These are phyloP conservation scores for Diplogasteroides magnus DNA, from an alignment of 1,140 invertebrate species.

Conservation along the genomic window DNA sequence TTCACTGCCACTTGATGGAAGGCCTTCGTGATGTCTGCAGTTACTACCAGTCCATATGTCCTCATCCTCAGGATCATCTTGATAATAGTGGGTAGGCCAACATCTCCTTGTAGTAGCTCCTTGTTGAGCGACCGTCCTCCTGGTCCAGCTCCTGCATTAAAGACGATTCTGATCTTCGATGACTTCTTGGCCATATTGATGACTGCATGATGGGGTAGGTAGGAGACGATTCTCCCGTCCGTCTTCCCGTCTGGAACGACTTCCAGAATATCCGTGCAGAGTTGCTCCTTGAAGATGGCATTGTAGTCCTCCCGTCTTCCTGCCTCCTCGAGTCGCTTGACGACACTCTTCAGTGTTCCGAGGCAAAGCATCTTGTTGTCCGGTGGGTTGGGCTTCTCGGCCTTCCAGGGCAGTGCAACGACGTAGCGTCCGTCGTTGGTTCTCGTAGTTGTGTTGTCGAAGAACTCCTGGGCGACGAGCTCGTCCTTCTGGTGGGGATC, in stretches of 20 bases:
- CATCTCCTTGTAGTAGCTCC: conserved; percentile 32
- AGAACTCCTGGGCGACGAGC: background rate
- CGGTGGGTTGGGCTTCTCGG: background rate
- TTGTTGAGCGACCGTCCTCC: conserved; percentile 53
- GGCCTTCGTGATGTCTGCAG: conserved; percentile 32
- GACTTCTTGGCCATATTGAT: conserved; percentile 39
- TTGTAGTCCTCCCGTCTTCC: conserved; percentile 16
- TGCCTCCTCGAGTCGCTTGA: background rate
- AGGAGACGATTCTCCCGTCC: conserved; percentile 28
- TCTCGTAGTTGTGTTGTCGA: background rate
- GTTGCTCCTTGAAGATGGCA: conserved; percentile 22
- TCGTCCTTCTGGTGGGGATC: background rate
- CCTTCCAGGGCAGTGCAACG: background rate
- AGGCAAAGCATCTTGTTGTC: background rate
- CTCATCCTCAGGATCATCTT: conserved; percentile 28
- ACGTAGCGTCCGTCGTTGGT: background rate
- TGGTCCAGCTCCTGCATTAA: conserved; percentile 52
- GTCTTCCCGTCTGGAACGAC: background rate
- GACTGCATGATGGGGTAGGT: conserved; percentile 59
- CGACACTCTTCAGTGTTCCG: background rate
- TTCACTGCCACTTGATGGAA: conserved; percentile 32
- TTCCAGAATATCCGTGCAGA: conserved; percentile 17
- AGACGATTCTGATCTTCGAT: conserved; percentile 54
- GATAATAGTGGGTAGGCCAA: conserved; percentile 19
- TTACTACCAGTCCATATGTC: conserved; percentile 12